Evolutionary conservation across 2,797 vertebrate species (phyloP), one percentile per base, ranked within the genome.

Genomic region (Coendou prehensilis): DNA sequence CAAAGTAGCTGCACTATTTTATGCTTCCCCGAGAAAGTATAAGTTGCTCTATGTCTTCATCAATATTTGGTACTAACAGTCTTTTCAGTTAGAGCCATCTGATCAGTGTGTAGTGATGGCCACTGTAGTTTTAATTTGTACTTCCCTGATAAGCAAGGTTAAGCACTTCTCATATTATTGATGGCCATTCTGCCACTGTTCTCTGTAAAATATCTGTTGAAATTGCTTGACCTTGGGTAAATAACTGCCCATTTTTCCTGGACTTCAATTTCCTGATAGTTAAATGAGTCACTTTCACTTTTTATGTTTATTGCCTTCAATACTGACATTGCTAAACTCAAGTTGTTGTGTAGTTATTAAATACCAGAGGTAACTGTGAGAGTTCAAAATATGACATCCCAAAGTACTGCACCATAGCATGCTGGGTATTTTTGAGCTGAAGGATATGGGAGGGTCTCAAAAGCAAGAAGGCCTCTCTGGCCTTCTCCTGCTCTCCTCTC

Each of bases 231-330:
- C 79, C 50, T 84, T 26, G 26, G 15, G n/a, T 45, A 87, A 93
- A n/a, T 81, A 88, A 91, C 7, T 84, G 81, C 47, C 33, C 33
- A 67, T 79, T 37, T 78, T 93, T 28, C 54, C 30, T 81, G 4
- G 22, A 96, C 69, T 95, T 93, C 87, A 69, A n/a, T 61, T 61
- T 78, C 64, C 64, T 91, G 41, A 69, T 30, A 57, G 79, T 93
- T 88, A 93, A 85, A 95, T 63, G 47, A 75, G 20, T 80, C 33
- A 56, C 33, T 54, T 41, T 22, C 37, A 9, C 33, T 67, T 56
- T 85, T 45, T 80, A 95, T 52, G 91, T 76, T 28, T 87, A 75
- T 33, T 91, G 26, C 26, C 79, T 96, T 91, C 45, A 81, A 89
- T 75, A 56, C 79, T 95, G 91, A 50, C 54, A 67, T 59, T 90